Evolutionary conservation across 2,797 vertebrate species (phyloP).

Genomic region (Brachyrhaphis roseni): DNA sequence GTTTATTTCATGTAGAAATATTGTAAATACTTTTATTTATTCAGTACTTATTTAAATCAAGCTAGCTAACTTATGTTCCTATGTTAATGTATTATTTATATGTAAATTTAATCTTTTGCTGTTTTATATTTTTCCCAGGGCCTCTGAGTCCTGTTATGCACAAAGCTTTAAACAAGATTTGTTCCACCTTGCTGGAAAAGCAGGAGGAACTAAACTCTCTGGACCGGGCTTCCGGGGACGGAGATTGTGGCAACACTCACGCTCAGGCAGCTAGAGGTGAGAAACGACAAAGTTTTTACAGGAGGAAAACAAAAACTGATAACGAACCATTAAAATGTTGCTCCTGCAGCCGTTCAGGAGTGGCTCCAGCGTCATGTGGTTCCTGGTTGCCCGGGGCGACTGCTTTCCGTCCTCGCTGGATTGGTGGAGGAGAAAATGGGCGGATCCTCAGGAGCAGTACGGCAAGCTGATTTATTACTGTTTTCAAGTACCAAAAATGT

Average conservation of each 20-base stretch:
- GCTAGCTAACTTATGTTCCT: neutral
- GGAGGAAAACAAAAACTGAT: neutral
- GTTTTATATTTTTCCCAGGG: constrained; percentile 49
- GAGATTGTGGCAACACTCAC: constrained; percentile 94
- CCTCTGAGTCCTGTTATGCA: constrained; percentile 67
- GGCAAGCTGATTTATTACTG: neutral
- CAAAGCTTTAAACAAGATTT: constrained; percentile 79
- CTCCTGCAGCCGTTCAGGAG: constrained; percentile 82
- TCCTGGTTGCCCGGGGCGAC: constrained; percentile 77
- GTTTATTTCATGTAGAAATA: neutral
- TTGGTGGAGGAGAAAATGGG: constrained; percentile 94
- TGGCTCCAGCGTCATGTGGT: constrained; percentile 80
- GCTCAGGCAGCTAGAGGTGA: constrained; percentile 86
- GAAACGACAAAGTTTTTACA: neutral
- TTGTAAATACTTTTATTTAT: neutral
- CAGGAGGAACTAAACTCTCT: constrained; percentile 89
- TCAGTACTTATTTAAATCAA: neutral
- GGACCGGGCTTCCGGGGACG: constrained; percentile 90
- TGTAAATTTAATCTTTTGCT: neutral
- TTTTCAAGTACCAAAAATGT: neutral
- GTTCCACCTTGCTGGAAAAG: constrained; percentile 76
- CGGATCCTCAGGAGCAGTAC: constrained; percentile 90
- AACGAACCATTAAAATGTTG: neutral
- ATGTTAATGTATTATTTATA: neutral
- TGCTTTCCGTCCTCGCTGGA: constrained; percentile 83